These are phyloP conservation scores for human (Homo sapiens) DNA, from an alignment of 2,113 vertebrate species.

Conservation along the genomic window DNA sequence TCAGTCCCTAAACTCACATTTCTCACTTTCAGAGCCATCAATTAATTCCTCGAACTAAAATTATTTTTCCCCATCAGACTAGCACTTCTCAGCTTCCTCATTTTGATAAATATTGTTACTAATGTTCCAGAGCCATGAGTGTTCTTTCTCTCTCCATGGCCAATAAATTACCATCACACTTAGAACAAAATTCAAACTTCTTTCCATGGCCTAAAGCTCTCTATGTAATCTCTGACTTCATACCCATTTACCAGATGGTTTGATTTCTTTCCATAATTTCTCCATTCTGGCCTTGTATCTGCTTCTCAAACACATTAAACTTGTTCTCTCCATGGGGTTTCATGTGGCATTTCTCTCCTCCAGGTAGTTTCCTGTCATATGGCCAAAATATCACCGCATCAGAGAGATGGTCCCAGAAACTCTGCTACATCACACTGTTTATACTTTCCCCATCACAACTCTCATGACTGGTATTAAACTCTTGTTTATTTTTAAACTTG, in stretches of 20 bases:
- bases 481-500: not conserved
- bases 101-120: not conserved
- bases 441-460: not conserved
- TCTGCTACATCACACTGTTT: not conserved
- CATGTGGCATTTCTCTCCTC: not conserved
- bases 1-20: not conserved
- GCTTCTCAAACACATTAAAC: not conserved
- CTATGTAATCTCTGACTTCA: not conserved
- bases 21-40: not conserved
- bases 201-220: not conserved
- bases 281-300: not conserved
- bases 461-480: not conserved
- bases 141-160: not conserved
- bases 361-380: not conserved
- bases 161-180: not conserved
- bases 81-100: not conserved
- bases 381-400: not conserved
- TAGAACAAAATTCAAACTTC: not conserved
- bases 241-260: not conserved
- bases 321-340: not conserved
- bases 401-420: not conserved
- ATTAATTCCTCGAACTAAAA: not conserved
- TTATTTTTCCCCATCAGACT: not conserved
- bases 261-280: not conserved
- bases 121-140: not conserved